These are phyloP conservation scores for Limnodromus scolopaceus DNA, from an alignment of 2,797 vertebrate species.

Conservation along the genomic window DNA sequence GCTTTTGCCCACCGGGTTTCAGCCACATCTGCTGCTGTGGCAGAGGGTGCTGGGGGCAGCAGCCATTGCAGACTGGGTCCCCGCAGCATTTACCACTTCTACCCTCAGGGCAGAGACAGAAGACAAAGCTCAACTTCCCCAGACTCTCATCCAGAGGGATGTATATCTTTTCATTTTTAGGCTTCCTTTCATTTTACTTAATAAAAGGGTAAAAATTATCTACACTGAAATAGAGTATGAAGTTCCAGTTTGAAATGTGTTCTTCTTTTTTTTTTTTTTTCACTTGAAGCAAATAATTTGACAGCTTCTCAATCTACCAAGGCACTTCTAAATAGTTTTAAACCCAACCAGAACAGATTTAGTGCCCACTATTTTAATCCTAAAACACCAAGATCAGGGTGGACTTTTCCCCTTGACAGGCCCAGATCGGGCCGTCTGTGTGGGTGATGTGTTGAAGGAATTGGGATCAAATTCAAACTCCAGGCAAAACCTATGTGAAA, in stretches of 20 bases:
- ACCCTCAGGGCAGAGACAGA: not conserved
- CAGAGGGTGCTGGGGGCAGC: not conserved
- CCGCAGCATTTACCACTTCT: not conserved
- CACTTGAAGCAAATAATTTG: not conserved
- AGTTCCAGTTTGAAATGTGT: not conserved
- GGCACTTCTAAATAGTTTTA: not conserved
- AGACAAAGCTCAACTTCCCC: not conserved
- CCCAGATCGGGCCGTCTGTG: not conserved
- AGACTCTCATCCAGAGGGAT: not conserved
- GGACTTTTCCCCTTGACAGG: not conserved
- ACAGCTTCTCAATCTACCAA: not conserved
- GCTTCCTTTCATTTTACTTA: not conserved
- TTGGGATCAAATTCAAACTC: not conserved
- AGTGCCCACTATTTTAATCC: not conserved
- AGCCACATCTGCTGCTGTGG: not conserved
- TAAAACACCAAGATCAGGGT: not conserved
- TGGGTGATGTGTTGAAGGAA: accelerated
- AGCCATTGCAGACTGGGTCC: not conserved
- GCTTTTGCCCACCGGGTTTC: not conserved
- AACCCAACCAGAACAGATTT: not conserved
- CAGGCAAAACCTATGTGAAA: not conserved
- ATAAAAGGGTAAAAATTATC: not conserved
- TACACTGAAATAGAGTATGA: not conserved
- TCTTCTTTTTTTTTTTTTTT: not conserved
- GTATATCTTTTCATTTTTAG: not conserved